Base-by-base conservation (phyloP, 2,113 vertebrate genomes). In the Dendrocopos noguchii region DNA sequence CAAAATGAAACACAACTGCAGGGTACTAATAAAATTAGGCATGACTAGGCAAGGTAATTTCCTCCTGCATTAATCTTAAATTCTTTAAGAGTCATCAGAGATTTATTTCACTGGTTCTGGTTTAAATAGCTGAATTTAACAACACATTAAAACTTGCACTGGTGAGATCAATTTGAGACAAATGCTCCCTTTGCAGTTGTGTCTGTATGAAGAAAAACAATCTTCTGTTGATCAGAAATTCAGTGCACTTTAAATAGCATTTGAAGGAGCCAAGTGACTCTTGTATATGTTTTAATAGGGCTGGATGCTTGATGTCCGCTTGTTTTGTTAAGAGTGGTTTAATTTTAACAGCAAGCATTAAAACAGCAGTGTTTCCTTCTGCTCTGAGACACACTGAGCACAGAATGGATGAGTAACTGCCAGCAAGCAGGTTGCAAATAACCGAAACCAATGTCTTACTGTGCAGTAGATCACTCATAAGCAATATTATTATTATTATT, bases 21-120 rank as follows among this genome's bases (percentile, higher is more conserved):
- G 95, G 73, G 52, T 90, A 60, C 91, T 96, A 93, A 96, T 94
- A 97, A 97, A 94, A 95, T 91, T 36, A 96, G 93, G 91, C 94
- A 96, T 95, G 91, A 90, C 73, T 96, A 94, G 94, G 84, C 87
- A 96, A 97, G 87, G 91, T 94, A 97, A 97, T 97, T 97, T 97
- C 95, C 65, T 96, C 81, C 50, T 80, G 94, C 84, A 89, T 96
- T 96, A 95, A 97, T 97, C 82, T 95, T 95, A 95, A 96, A 96
- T 86, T 96, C 82, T 94, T 95, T 95, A 88, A 96, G 91, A 97
- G 92, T 97, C 92, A 96, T 97, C 91, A 93, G 84, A 91, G 83
- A 95, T 97, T 96, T 97, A 87, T 95, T 97, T 97, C 75, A 77
- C 87, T 96, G 56, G 47, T 78, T 97, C 61, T 79, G 56, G 33